Evolutionary conservation across 1,140 invertebrate species (phyloP), one percentile per base, ranked within the genome.

Genomic region (Drosophila nikananu): DNA sequence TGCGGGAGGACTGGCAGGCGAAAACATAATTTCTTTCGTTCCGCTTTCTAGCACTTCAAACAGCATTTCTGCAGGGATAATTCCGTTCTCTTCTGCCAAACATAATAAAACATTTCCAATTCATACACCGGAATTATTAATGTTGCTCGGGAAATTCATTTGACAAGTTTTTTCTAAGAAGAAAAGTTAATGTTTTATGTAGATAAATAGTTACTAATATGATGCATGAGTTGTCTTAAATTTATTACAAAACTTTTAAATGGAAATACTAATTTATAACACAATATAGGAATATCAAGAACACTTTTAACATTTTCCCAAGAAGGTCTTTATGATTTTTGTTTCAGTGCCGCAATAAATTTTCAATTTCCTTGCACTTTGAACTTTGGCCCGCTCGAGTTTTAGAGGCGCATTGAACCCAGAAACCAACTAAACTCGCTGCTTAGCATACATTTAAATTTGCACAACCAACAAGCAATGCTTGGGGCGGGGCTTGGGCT

Each of bases 391-490:
- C 6, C 21, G 52, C 35, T 51, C 19, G 44, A 63, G 12, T 21
- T 59, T 37, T 37, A 15, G 54, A 9, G 55, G 68, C 35, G 66
- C 67, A 68, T 42, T 73, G 71, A 73, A 61, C 65, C 37, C 27
- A 42, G 15, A 30, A 73, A 73, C 37, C 67, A 39, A 61, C 54
- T 42, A 23, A 42, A 72, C 23, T 51, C 67, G n/a, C 52, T 73
- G 54, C 68, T 86, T 86, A 86, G 64, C 84, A 87, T 87, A 83
- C 62, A 87, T 87, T 87, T 83, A 83, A 87, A 87, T 83, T 89
- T 70, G 30, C 71, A 74, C 80, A 71, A 71, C 77, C 83, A 89
- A 87, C 72, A 80, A 64, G 77, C 66, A 62, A 80, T 48, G 67
- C 77, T 72, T 55, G 32, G 82, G 73, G 67, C 17, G 74, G 78